These are phyloP conservation scores for Tipula vernalis DNA, from an alignment of 2,888 invertebrate genomes.

Conservation along the genomic window DNA sequence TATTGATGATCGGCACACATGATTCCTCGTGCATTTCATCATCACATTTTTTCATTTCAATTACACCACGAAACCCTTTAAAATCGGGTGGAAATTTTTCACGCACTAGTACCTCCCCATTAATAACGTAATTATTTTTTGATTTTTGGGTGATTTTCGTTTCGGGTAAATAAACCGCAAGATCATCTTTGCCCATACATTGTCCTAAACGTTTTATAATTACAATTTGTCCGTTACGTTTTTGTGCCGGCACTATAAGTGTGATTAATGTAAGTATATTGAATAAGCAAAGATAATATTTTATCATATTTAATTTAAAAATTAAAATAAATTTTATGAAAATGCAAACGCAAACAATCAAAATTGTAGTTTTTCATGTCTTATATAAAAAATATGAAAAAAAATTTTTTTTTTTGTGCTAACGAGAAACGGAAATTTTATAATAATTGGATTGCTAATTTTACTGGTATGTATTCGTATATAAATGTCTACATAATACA, in stretches of 20 bases:
- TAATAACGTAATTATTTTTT: background rate
- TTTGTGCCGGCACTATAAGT: background rate
- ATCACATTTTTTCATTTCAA: background rate
- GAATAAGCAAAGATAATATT: background rate
- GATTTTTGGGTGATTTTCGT: background rate
- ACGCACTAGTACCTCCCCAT: background rate
- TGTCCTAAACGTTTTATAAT: background rate
- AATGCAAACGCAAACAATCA: background rate
- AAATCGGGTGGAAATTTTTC: background rate
- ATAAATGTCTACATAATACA: background rate
- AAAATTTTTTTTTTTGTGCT: background rate
- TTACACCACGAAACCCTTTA: background rate
- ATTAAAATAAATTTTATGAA: background rate
- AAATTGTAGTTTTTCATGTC: background rate
- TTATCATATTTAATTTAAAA: background rate
- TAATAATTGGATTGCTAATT: background rate
- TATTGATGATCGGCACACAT: background rate
- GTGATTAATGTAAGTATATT: background rate
- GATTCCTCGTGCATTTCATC: background rate
- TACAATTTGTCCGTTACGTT: background rate
- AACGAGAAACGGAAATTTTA: slow-evolving; percentile 4
- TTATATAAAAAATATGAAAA: background rate
- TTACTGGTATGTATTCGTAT: too few relatives aligned
- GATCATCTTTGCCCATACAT: background rate
- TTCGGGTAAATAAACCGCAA: background rate